Conservation (phyloP, 2,797 vertebrate species). For the Cuniculus paca region DNA sequence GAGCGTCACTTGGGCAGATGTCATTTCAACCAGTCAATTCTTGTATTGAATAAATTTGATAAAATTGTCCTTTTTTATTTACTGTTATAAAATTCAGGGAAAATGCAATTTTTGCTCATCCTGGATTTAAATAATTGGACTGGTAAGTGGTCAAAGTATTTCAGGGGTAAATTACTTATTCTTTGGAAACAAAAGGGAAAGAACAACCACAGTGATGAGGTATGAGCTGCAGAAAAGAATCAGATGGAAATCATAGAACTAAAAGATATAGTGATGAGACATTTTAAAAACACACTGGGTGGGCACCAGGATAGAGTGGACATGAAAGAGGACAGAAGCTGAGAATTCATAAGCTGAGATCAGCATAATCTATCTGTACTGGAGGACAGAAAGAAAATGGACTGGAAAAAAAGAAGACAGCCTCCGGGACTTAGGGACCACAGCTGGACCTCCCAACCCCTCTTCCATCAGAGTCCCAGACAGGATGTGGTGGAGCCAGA, state of each 20-base stretch:
- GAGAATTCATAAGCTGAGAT: fast-evolving
- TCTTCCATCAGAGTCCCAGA: fast-evolving
- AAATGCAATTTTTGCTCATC: background rate
- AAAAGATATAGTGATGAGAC: background rate
- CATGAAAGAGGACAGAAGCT: fast-evolving
- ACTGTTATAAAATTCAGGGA: background rate
- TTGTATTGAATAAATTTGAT: background rate
- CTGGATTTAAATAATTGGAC: background rate
- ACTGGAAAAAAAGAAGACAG: no score
- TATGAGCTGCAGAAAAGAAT: background rate
- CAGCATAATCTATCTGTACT: fast-evolving
- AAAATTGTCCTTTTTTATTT: background rate
- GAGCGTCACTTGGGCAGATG: background rate
- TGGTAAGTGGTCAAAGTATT: background rate
- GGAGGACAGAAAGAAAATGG: background rate
- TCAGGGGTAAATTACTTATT: background rate
- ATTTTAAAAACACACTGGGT: background rate
- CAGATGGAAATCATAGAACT: background rate
- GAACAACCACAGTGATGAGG: background rate
- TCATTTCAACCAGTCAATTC: background rate
- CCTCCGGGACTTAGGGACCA: background rate
- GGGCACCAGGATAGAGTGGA: fast-evolving
- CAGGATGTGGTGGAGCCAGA: no score
- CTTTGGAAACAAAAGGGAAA: background rate
- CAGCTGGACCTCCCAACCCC: fast-evolving